Base-by-base conservation (phyloP, 2,797 vertebrate genomes). In the Gephyroberyx darwinii region DNA sequence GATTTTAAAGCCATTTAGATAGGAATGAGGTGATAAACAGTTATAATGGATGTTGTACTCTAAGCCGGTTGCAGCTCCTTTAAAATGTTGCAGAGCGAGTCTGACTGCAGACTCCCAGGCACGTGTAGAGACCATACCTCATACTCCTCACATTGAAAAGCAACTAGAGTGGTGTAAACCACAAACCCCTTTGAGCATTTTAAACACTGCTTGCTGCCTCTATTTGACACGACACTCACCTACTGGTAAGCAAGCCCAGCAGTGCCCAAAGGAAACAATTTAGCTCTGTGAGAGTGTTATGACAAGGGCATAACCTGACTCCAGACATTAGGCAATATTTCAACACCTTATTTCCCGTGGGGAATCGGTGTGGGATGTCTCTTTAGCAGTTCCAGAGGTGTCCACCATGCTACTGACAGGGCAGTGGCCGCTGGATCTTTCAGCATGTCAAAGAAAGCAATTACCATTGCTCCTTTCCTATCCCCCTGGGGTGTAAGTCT, bases 21-120 rank as follows among this genome's bases (percentile, higher is more conserved):
- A 65, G 80, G 76, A 86, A 86, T 83, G 75, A 79, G 43, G 63
- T 71, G 84, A 90, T 84, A 71, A 82, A 77, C 12, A 10, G 16
- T 12, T 54, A 3, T 50, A 81, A 79, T 83, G 65, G 82, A 45
- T 70, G 71, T 77, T 67, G 35, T 62, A 71, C 58, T 47, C 31
- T 50, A 62, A 77, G 72, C 56, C 58, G 1, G 50, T 54, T 60
- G 48, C 53, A 39, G 50, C 30, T 61, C 47, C 55, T 9, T 53
- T 78, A 43, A 55, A 76, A 77, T 62, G 19, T 78, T 65, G 47
- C 54, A 52, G 41, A 64, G 53, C n/a, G 31, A 80, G 19, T n/a
- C 56, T 67, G 26, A 73, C 70, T 35, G 61, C 30, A 61, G 53
- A 43, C 48, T 51, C 60, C 33, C 8, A 53, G 57, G 70, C 86